Percentiles rank a stretch among this genome's conserved stretches.
These are phyloP conservation scores for Gambusia yucatana DNA, from an alignment of 2,797 vertebrate species.

Conservation along the genomic window DNA sequence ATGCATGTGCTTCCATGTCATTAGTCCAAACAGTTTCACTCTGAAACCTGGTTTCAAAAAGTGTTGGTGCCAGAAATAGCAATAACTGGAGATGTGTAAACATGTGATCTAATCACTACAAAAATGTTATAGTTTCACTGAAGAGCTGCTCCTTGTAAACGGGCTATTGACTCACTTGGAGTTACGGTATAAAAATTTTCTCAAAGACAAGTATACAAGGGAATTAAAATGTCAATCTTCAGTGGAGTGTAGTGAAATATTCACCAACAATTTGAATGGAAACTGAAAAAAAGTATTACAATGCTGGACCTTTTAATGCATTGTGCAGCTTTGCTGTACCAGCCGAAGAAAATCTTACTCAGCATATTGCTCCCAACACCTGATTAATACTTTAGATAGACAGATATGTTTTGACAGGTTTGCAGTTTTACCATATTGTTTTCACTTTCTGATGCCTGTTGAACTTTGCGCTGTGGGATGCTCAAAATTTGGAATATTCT, in stretches of 20 bases:
- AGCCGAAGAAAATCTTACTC: background rate
- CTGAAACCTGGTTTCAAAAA: too few relatives aligned
- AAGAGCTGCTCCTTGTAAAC: too few relatives aligned
- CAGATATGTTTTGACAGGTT: background rate
- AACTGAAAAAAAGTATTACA: background rate
- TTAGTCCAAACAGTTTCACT: too few relatives aligned
- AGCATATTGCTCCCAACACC: background rate
- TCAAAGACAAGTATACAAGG: constrained; percentile 21
- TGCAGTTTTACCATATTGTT: background rate
- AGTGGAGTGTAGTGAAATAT: background rate
- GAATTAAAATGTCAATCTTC: background rate
- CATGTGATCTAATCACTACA: too few relatives aligned
- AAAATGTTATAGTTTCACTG: too few relatives aligned
- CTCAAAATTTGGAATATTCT: background rate
- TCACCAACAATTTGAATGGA: background rate
- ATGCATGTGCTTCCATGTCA: too few relatives aligned
- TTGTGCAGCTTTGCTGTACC: background rate
- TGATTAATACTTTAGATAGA: background rate
- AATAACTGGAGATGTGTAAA: too few relatives aligned
- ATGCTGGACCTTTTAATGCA: background rate
- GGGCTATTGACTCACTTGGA: too few relatives aligned
- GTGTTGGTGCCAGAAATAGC: too few relatives aligned
- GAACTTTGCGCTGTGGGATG: background rate
- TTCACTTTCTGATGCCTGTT: background rate
- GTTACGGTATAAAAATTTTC: constrained; percentile 13